Evolutionary conservation across 2,888 invertebrate species (phyloP), one percentile per base, ranked within the genome.

Genomic region (Apamea sordens): DNA sequence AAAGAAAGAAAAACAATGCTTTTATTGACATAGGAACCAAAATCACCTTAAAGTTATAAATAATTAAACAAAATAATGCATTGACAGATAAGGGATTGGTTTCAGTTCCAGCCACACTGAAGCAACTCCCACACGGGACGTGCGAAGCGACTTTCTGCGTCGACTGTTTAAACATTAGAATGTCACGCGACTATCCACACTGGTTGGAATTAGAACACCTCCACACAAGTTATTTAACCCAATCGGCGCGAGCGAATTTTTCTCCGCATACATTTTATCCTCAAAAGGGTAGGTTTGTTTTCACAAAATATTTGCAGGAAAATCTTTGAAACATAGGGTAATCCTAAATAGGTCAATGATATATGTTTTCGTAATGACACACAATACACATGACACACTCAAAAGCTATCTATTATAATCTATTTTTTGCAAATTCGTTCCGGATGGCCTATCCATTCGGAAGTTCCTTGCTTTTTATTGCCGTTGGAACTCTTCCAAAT

Each of bases 301-400:
- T 64, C 28, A 15, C 21, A 50, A 32, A 47, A 69, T 24, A 18
- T n/a, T 41, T 41, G 15, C 15, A 8, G n/a, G 10, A 41, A n/a
- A 41, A 41, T 41, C 36, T 24, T 32, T 36, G 36, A 53, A 74
- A 41, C 6, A 15, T 6, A 44, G n/a, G 32, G 32, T 24, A 13
- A 44, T 28, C 18, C 36, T 11, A 50, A 2, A 28, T 21, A 44
- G 11, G n/a, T 47, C n/a, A 36, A 28, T 50, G 11, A 59, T 41
- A 63, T 24, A 64, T 64, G n/a, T n/a, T 76, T 77, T 77, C 18
- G 5, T 76, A 77, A 77, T 41, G 24, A 44, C 53, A n/a, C n/a
- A n/a, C n/a, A 28, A 63, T 18, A 76, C 28, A 47, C 6, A 61
- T 61, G 36, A 56, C 2, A 69, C 28, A 67, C 41, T 36, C 8